Base-by-base conservation (phyloP, 2,797 vertebrate species). In the Mus spretus region DNA sequence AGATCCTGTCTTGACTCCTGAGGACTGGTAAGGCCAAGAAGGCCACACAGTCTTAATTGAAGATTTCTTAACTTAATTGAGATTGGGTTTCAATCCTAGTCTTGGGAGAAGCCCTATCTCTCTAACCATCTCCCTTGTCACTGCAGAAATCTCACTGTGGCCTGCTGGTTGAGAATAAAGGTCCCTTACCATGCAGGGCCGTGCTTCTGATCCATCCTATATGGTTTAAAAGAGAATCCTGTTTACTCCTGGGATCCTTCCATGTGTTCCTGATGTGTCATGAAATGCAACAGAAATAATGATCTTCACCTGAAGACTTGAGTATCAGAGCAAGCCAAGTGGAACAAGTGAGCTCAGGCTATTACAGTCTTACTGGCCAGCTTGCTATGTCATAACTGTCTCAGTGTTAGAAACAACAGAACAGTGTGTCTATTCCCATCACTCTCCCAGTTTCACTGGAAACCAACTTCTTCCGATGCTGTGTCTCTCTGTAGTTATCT, bases 51-150 rank as follows among this genome's bases (percentile, higher is more conserved):
- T 77, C 70, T 90, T 96, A 95, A 90, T 1, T 91, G 92, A 97
- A 78, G 70, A 84, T 96, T 88, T 95, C 95, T 97, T 97, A 97
- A 97, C 97, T 95, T 97, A 95, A 97, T 95, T 93, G 96, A 96
- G 97, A 82, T 97, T 96, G 91, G 53, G 59, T 97, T 98, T 97
- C 97, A 94, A 53, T 55, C 59, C 85, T 70, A 87, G 83, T 85
- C 82, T 91, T 95, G 40, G 59, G 63, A 94, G 78, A 93, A 94
- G 92, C 70, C 28, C 0, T 96, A 95, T 96, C 96, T 95, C 78
- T 83, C 78, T 75, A 85, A 70, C 82, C 92, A 95, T 96, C 92
- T 97, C 17, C 34, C 55, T 88, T 70, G n/a, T 89, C 89, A 57
- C 63, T 55, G 55, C 31, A 37, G 74, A 63, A n/a, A 92, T 80